phyloP scores from a whole-genome alignment of 2,797 vertebrate genomes.

The Gymnopithys bicolor region DNA sequence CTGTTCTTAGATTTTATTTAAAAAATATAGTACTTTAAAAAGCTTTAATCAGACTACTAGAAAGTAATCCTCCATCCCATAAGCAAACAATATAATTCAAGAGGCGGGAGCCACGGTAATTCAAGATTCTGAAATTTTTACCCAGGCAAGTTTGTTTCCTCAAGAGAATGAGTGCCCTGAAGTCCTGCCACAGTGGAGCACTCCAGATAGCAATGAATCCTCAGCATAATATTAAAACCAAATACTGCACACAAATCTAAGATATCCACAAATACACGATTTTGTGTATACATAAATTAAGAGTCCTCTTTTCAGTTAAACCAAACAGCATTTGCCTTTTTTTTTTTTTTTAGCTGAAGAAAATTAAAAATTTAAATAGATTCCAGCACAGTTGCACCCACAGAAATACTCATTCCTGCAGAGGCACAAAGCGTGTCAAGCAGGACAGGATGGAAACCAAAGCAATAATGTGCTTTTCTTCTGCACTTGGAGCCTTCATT shows the following conservation, averaged over 20 bases:
- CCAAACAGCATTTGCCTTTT: background rate
- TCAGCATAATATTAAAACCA: background rate
- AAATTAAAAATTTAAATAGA: background rate
- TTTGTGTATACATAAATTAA: background rate
- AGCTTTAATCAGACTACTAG: background rate
- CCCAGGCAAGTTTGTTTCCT: background rate
- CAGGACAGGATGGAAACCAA: background rate
- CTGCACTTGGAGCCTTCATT: rapidly evolving
- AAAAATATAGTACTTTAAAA: background rate
- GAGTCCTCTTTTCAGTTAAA: background rate
- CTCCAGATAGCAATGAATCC: background rate
- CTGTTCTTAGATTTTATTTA: background rate
- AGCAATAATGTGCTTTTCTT: background rate
- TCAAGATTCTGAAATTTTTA: background rate
- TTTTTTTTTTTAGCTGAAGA: background rate
- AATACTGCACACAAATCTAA: background rate
- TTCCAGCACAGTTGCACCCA: background rate
- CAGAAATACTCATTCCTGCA: background rate
- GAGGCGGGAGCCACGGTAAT: rapidly evolving
- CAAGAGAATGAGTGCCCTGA: background rate
- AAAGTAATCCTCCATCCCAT: background rate
- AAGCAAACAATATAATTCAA: background rate
- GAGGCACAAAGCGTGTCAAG: rapidly evolving
- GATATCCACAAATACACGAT: background rate
- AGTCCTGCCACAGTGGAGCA: background rate